A percentile compares a stretch with the other conserved stretches of the same genome.
These are phyloP conservation scores for Lacerta viridis DNA, from an alignment of 2,797 vertebrate species.

Conservation along the genomic window DNA sequence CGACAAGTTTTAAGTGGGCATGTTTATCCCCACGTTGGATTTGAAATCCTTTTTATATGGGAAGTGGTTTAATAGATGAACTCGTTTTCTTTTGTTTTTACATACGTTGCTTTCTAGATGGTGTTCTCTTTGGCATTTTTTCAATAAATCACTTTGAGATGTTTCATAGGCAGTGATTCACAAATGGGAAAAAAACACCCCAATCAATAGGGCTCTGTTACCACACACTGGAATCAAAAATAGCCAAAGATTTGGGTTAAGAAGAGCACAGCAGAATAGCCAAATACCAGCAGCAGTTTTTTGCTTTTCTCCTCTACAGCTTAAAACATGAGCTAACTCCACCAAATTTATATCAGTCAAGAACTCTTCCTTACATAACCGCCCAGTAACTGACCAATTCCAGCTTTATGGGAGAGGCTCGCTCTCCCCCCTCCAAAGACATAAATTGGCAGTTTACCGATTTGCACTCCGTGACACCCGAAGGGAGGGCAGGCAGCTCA, in stretches of 20 bases:
- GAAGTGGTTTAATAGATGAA: no score
- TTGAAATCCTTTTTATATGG: no score
- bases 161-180: no score
- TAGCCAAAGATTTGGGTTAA: not conserved
- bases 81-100: no score
- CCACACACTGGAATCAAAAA: not conserved
- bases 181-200: no score
- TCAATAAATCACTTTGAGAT: no score
- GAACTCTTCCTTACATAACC: constrained; percentile 1
- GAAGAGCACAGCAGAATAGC: not conserved
- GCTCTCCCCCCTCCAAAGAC: not conserved
- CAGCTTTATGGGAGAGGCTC: not conserved
- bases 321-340: not conserved
- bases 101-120: no score
- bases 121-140: no score
- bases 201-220: not conserved
- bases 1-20: no score
- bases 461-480: constrained; percentile 22
- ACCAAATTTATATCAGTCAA: constrained; percentile 1
- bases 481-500: not conserved
- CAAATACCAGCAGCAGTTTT: not conserved
- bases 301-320: not conserved
- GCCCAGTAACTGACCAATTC: not conserved
- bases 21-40: no score
- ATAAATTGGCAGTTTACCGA: constrained; percentile 19